Percentiles rank a stretch among this genome's conserved stretches.
These are phyloP conservation scores for Arvicanthis niloticus DNA, from an alignment of 2,113 vertebrate genomes.

Conservation along the genomic window DNA sequence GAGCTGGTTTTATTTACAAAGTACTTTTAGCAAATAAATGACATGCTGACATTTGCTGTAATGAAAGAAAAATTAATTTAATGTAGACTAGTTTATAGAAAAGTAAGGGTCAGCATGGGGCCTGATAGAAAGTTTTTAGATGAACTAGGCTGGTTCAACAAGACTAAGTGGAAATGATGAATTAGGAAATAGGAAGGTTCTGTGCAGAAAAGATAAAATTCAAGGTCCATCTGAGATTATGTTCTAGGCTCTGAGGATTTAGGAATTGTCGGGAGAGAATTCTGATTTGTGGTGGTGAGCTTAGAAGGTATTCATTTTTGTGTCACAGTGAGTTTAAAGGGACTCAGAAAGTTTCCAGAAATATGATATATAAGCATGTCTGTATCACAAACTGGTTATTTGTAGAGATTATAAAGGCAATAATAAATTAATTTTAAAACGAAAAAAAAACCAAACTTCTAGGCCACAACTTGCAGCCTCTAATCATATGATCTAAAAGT, in stretches of 20 bases:
- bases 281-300: not conserved
- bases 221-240: not conserved
- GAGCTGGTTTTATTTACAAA: not conserved
- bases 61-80: not conserved
- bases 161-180: not conserved
- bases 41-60: not conserved
- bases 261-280: not conserved
- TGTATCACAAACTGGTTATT: not conserved
- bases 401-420: not conserved
- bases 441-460: not conserved
- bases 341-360: not conserved
- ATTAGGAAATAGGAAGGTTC: not conserved
- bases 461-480: not conserved
- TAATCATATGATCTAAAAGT: not conserved
- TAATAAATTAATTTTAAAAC: not conserved
- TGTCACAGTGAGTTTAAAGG: not conserved
- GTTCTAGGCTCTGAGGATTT: not conserved
- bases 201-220: not conserved
- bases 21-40: conserved; percentile 23
- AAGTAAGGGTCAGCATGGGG: not conserved
- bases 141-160: not conserved
- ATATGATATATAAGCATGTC: not conserved
- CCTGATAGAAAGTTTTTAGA: not conserved
- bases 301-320: not conserved
- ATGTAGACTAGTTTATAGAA: not conserved